Evolutionary conservation across 1,140 invertebrate genomes (phyloP), one percentile per base, ranked within the genome.

Genomic region (Drosophila sulfurigaster): DNA sequence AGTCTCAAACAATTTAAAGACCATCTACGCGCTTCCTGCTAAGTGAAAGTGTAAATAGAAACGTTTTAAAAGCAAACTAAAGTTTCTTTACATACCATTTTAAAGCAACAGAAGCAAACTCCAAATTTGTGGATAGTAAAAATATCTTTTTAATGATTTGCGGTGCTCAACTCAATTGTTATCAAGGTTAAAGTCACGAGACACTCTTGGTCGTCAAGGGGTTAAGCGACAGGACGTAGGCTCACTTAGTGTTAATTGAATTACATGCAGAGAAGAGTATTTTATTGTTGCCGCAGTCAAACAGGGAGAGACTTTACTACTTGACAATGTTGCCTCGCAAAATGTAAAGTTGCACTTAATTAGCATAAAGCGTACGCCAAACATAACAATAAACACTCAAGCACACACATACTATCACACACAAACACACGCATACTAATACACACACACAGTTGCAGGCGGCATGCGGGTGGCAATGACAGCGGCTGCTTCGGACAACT

Each of bases 341-440:
- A 76, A 88, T 38, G 35, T 63, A 75, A 87, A 87, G 70, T 87
- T 87, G 83, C 83, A 88, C 73, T 81, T 75, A 89, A 89, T 88
- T 88, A 88, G 85, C 83, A 89, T 89, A 78, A 82, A 83, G 74
- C 64, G 67, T 49, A 68, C 62, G 69, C 69, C 48, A 81, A 78
- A 68, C 60, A 52, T 25, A 62, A 69, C 57, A 59, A 68, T 54
- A 56, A 54, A 62, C 57, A 43, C 13, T 11, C 69, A 57, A 5
- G 41, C 32, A 58, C 6, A 43, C 51, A 56, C 8, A 68, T 30
- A 54, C 58, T 38, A 68, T 41, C 46, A 69, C 54, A 63, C 41
- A 60, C 52, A 64, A 5, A 43, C 35, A 57, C 58, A 68, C 45
- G 56, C 51, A 69, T 49, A 63, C 46, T 8, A 7, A 38, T 0